phyloP scores from a whole-genome alignment of 2,888 invertebrate species.

The Troilus luridus region DNA sequence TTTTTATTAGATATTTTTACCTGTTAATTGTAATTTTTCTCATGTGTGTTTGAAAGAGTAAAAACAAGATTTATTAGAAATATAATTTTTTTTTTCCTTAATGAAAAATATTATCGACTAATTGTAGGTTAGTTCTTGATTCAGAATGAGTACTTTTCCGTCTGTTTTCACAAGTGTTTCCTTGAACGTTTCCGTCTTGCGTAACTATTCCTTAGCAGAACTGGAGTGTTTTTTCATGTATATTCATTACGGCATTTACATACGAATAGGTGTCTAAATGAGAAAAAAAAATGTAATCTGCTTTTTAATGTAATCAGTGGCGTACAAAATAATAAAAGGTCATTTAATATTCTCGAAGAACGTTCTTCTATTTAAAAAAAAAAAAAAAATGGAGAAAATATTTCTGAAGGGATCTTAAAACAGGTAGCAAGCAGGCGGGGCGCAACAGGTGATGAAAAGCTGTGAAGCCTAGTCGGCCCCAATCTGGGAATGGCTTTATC shows the following conservation, averaged over 20 bases:
- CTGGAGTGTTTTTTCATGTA: slow-evolving; percentile 16
- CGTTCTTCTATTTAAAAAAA: background rate
- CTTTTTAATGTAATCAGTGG: background rate
- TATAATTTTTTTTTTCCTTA: background rate
- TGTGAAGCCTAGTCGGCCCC: background rate
- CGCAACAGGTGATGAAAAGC: background rate
- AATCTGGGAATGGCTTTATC: background rate
- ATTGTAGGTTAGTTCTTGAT: background rate
- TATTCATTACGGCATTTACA: slow-evolving; percentile 13
- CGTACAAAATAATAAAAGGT: background rate
- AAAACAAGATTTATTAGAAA: too few relatives aligned
- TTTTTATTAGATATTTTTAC: too few relatives aligned
- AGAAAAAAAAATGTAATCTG: background rate
- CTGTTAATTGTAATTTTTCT: too few relatives aligned
- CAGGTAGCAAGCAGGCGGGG: too few relatives aligned
- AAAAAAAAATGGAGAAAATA: too few relatives aligned
- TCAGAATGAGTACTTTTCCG: background rate
- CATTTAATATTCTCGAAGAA: background rate
- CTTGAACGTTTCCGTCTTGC: background rate
- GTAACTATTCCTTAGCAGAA: slow-evolving; percentile 12
- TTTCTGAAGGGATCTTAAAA: too few relatives aligned
- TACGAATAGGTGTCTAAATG: background rate
- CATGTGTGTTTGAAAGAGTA: too few relatives aligned
- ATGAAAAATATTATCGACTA: background rate
- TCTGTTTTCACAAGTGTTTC: background rate